These are phyloP conservation scores for Esperia sulphurella DNA, from an alignment of 2,888 invertebrate species.

Conservation along the genomic window DNA sequence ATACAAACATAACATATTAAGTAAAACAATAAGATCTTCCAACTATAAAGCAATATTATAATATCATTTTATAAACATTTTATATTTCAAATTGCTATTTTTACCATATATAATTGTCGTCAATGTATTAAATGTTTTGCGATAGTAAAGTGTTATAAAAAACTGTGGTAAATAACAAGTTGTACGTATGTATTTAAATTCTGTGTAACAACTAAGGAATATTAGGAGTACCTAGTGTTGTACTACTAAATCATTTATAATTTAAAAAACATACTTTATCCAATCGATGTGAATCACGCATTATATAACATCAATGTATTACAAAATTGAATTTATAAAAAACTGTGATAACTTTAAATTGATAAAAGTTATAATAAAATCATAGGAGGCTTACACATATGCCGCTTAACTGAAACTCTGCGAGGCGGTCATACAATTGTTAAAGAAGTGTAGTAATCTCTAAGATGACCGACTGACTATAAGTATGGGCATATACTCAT, in stretches of 20 bases:
- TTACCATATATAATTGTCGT: conserved; percentile 2
- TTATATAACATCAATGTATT: not conserved
- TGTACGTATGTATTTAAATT: not conserved
- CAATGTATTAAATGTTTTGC: conserved; percentile 3
- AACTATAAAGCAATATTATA: conserved; percentile 64
- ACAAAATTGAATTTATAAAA: not conserved
- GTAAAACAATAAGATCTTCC: conserved; percentile 42
- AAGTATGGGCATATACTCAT: no score
- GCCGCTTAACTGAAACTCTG: no score
- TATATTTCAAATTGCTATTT: conserved; percentile 7
- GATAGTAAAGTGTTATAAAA: conserved; percentile 1
- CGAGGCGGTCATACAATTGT: no score
- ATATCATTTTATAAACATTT: conserved; percentile 52
- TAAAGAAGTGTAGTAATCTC: no score
- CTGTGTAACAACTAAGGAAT: not conserved
- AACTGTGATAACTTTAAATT: not conserved
- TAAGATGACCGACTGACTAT: no score
- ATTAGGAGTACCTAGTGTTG: no score
- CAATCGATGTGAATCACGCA: not conserved
- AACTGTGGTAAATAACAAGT: not conserved
- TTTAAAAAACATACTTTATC: not conserved
- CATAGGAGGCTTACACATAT: no score
- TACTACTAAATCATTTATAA: not conserved
- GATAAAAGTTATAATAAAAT: not conserved
- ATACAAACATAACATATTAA: conserved; percentile 24